These are phyloP conservation scores for Spatula versicolor DNA, from an alignment of 2,797 vertebrate genomes.

Conservation along the genomic window DNA sequence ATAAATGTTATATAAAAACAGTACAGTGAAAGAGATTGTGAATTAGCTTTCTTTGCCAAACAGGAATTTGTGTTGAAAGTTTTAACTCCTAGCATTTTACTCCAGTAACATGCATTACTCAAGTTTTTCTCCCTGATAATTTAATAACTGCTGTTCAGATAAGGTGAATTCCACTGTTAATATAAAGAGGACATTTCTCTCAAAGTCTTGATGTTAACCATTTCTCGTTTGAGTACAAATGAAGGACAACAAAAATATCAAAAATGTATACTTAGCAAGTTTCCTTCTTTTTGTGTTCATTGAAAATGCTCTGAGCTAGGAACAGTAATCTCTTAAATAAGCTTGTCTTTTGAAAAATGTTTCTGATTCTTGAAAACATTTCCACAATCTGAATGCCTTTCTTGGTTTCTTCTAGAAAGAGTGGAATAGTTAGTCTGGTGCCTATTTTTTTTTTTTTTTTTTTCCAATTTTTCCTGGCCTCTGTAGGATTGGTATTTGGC, in stretches of 20 bases:
- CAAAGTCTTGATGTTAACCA: slow-evolving; percentile 29
- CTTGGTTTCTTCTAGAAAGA: neutral
- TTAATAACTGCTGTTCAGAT: slow-evolving; percentile 8
- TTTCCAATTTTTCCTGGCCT: neutral
- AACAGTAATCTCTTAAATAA: neutral
- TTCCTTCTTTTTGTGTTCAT: neutral
- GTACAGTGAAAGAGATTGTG: neutral
- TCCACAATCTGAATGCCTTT: neutral
- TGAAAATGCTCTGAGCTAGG: neutral
- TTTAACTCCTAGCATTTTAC: neutral
- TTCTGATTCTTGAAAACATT: slow-evolving; percentile 3
- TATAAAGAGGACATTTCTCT: neutral
- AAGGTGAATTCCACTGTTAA: neutral
- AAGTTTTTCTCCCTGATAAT: neutral
- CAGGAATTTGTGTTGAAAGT: neutral
- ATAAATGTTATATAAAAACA: neutral
- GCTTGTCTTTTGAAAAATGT: slow-evolving; percentile 17
- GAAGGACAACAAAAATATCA: neutral
- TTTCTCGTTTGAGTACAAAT: neutral
- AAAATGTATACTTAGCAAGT: neutral
- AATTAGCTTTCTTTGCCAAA: neutral
- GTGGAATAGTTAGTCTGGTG: neutral
- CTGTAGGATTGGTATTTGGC: neutral
- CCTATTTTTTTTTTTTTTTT: slow-evolving; percentile 21
- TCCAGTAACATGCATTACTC: neutral